phyloP scores from a whole-genome alignment of 2,113 vertebrate genomes.

The Colistium nudipinnis region DNA sequence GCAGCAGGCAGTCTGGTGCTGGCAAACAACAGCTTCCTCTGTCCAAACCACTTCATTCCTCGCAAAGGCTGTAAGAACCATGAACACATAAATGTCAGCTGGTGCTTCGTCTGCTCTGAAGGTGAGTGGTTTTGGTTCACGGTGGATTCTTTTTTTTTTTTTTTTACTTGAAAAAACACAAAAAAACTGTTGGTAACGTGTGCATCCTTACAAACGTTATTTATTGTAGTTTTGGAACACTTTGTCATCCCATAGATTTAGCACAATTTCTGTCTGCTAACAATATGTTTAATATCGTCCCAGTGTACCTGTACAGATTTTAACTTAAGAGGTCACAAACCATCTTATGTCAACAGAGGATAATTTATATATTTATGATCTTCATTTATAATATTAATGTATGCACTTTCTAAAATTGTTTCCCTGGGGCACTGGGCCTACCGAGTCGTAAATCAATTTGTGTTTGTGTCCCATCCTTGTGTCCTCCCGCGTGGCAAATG shows the following conservation, averaged over 20 bases:
- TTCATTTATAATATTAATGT: not conserved
- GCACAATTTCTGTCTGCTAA: not conserved
- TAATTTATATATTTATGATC: no score
- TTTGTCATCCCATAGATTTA: no score
- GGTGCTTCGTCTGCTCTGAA: conserved; percentile 99
- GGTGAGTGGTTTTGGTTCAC: conserved; percentile 77
- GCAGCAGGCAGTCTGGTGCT: conserved; percentile 94
- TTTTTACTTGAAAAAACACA: not conserved
- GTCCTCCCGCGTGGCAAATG: conserved; percentile 1
- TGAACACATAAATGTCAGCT: conserved; percentile 98
- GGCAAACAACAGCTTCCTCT: conserved; percentile 98
- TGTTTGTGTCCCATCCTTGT: conserved; percentile 1
- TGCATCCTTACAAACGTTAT: not conserved
- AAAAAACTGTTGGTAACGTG: not conserved
- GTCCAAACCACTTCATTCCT: conserved; percentile 96
- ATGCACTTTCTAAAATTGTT: not conserved
- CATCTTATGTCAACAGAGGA: no score
- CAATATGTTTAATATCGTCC: not conserved
- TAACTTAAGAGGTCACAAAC: no score
- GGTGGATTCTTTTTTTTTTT: no score
- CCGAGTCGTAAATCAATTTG: conserved; percentile 3
- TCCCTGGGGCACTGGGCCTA: not conserved
- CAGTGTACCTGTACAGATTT: not conserved
- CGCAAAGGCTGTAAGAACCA: conserved; percentile 96
- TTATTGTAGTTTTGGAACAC: no score